Evolutionary conservation across 2,888 invertebrate genomes (phyloP).

Genomic region (Portevinia maculata): DNA sequence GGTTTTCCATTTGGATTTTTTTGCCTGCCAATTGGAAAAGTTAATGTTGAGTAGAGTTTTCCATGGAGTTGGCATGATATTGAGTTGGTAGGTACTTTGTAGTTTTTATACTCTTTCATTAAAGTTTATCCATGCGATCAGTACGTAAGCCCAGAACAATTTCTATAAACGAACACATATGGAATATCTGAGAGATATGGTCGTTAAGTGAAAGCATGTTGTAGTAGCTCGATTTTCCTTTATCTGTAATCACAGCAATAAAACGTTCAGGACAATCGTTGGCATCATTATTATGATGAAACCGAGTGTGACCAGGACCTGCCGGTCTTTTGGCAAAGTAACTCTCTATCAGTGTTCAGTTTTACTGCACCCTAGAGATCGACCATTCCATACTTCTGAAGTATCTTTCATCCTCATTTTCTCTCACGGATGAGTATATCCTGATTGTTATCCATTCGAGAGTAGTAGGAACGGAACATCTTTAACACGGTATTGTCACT

Average conservation of each 20-base stretch:
- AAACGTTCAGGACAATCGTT: slow-evolving; percentile 54
- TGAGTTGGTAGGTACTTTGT: no score
- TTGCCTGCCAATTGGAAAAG: no score
- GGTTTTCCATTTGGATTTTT: no score
- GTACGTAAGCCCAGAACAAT: no score
- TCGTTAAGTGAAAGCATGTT: slow-evolving; percentile 36
- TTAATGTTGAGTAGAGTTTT: no score
- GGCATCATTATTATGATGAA: slow-evolving; percentile 49
- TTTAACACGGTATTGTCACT: slow-evolving; percentile 17
- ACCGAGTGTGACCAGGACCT: slow-evolving; percentile 38
- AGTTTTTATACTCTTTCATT: no score
- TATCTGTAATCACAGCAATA: slow-evolving; percentile 59
- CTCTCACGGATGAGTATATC: slow-evolving; percentile 5
- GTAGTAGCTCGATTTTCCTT: slow-evolving; percentile 18
- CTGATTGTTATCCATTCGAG: slow-evolving; percentile 42
- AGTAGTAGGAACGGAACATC: slow-evolving; percentile 31
- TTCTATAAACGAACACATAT: background rate
- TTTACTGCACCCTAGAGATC: slow-evolving; percentile 61
- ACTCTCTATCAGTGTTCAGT: slow-evolving; percentile 39
- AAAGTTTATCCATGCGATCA: no score
- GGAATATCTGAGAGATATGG: slow-evolving; percentile 22
- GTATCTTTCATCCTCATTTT: slow-evolving; percentile 17
- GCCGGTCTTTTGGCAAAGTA: background rate
- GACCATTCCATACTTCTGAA: slow-evolving; percentile 22
- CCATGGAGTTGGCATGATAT: no score